A percentile compares a stretch with the other conserved stretches of the same genome.
phyloP scores from a whole-genome alignment of 2,888 invertebrate species.

The Polylopha cassiicola region DNA sequence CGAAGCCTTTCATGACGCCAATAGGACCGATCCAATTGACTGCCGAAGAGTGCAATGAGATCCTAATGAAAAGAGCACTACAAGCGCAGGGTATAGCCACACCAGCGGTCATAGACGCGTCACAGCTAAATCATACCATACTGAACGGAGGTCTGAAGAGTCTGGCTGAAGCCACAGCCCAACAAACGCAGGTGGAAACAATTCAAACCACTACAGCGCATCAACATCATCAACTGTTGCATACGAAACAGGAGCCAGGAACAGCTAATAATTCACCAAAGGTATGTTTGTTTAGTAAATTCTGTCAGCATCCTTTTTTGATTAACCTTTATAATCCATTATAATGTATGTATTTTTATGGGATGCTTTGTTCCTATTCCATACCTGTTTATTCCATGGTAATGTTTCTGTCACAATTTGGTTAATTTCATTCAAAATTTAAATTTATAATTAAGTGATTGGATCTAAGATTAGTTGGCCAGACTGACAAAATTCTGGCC shows the following conservation, averaged over 20 bases:
- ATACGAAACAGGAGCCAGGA: constrained; percentile 78
- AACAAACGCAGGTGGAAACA: constrained; percentile 54
- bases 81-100: constrained; percentile 79
- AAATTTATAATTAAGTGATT: too few relatives aligned
- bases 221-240: constrained; percentile 66
- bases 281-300: constrained; percentile 41
- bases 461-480: too few relatives aligned
- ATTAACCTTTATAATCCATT: neutral
- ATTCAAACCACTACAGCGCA: constrained; percentile 58
- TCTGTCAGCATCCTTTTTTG: neutral
- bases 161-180: constrained; percentile 54
- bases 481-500: too few relatives aligned
- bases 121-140: constrained; percentile 65
- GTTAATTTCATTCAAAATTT: too few relatives aligned
- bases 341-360: too few relatives aligned
- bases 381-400: too few relatives aligned
- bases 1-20: constrained; percentile 83
- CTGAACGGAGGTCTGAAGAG: constrained; percentile 65
- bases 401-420: too few relatives aligned
- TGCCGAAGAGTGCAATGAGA: constrained; percentile 87
- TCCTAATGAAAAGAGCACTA: constrained; percentile 84
- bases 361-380: too few relatives aligned
- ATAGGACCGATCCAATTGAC: constrained; percentile 84
- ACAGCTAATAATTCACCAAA: constrained; percentile 77
- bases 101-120: constrained; percentile 68